A percentile compares a stretch with the other conserved stretches of the same genome.
Evolutionary conservation across 1,140 invertebrate species (phyloP).

Genomic region (Pachypsylla venusta): DNA sequence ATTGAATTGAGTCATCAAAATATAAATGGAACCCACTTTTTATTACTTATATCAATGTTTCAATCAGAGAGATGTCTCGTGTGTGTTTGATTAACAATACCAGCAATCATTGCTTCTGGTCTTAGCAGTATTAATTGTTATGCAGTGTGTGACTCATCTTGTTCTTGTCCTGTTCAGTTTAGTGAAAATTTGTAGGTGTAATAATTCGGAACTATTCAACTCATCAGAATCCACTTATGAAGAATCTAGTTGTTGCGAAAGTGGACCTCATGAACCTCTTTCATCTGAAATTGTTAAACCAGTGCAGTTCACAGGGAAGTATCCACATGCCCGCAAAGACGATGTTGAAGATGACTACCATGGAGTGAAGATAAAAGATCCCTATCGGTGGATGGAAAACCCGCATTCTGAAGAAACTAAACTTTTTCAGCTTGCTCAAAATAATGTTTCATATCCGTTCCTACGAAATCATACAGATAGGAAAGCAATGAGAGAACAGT

Average conservation of each 20-base stretch:
- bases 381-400: conserved; percentile 94
- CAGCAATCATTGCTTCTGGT: neutral
- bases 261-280: conserved; percentile 2
- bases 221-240: neutral
- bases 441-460: conserved; percentile 74
- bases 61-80: no score
- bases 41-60: no score
- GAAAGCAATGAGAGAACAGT: conserved; percentile 50
- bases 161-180: no score
- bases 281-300: neutral
- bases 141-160: no score
- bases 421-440: conserved; percentile 81
- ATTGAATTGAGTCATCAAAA: no score
- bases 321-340: neutral
- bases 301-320: neutral
- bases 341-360: conserved; percentile 1
- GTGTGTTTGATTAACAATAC: neutral
- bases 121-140: neutral
- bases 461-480: conserved; percentile 58
- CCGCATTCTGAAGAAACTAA: conserved; percentile 85
- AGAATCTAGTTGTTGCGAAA: neutral
- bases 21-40: no score
- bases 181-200: neutral
- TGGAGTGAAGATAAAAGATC: conserved; percentile 59
- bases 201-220: neutral